phyloP scores from a whole-genome alignment of 2,797 vertebrate genomes.

The Hippopotamyrus pictus region DNA sequence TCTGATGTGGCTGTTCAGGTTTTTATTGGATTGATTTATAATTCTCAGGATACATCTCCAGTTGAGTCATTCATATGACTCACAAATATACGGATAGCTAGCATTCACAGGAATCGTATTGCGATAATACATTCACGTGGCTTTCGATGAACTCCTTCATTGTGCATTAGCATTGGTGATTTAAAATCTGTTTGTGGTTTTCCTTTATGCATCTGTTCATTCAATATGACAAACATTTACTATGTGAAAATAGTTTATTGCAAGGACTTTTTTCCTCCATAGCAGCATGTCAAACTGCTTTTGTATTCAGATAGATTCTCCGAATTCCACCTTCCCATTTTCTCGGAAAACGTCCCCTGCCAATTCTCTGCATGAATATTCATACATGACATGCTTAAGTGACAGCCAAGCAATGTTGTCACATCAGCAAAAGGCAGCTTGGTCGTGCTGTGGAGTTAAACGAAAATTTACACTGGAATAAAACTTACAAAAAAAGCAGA shows the following conservation, averaged over 20 bases:
- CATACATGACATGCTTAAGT: not conserved
- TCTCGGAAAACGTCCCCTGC: not conserved
- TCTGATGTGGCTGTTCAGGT: not conserved
- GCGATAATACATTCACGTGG: not conserved
- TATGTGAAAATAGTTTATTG: not conserved
- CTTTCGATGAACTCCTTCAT: not conserved
- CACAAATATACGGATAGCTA: not conserved
- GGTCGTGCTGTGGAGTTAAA: not conserved
- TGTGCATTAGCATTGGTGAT: not conserved
- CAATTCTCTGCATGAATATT: conserved; percentile 6
- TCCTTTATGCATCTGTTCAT: not conserved
- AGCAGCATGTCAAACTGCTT: not conserved
- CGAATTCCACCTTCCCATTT: not conserved
- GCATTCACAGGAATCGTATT: not conserved
- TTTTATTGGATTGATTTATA: not conserved
- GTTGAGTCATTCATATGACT: not conserved
- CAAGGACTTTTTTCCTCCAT: not conserved
- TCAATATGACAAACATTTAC: not conserved
- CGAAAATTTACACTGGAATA: not conserved
- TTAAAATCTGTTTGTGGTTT: not conserved
- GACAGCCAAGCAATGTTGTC: not conserved
- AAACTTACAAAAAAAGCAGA: not conserved
- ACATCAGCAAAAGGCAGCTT: not conserved
- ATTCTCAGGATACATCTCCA: not conserved
- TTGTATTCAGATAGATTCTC: not conserved